Base-by-base conservation (phyloP, 2,797 vertebrate species). In the Cynopterus sphinx region DNA sequence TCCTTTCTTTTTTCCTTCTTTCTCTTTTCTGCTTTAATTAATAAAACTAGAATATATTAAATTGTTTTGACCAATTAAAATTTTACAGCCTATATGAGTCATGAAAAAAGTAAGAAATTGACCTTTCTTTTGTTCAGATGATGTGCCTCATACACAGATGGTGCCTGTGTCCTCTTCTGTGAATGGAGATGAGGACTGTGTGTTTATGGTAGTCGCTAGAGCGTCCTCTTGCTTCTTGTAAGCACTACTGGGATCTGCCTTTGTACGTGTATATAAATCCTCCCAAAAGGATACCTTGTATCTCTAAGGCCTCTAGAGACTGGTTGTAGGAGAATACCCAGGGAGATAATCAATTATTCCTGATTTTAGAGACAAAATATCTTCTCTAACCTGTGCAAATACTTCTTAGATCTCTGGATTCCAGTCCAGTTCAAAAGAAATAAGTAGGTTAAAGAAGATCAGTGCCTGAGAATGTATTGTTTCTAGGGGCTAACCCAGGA, bases 121-220 rank as follows among this genome's bases (percentile, higher is more conserved):
- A 43, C 0, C 2, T 94, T 96, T 61, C n/a, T 97, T 87, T 86
- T 84, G 55, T 79, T 97, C 41, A 61, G 88, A 86, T 53, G 67
- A 78, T 39, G 2, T 24, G 33, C 41, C 77, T 73, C 71, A 51
- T 46, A 53, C 33, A 46, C 3, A 21, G 41, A 77, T 81, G 77
- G 81, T 5, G 36, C 33, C 70, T 36, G 5, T 13, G 17, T 28
- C 31, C 28, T 24, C 0, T 4, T 63, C 31, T 93, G 73, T 28
- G 0, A 39, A 33, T 59, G 26, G 3, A 11, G 77, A 75, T 39
- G 3, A 91, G 81, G 57, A 36, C 3, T 24, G 22, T 51, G 3
- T 46, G 55, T 82, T 73, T 73, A 24, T 11, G 71, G 43, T 17
- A 83, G 78, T 2, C 91, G 59, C n/a, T 1, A 82, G 74, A 75